These are phyloP conservation scores for Coilia nasus DNA, from an alignment of 2,797 vertebrate species.

Conservation along the genomic window DNA sequence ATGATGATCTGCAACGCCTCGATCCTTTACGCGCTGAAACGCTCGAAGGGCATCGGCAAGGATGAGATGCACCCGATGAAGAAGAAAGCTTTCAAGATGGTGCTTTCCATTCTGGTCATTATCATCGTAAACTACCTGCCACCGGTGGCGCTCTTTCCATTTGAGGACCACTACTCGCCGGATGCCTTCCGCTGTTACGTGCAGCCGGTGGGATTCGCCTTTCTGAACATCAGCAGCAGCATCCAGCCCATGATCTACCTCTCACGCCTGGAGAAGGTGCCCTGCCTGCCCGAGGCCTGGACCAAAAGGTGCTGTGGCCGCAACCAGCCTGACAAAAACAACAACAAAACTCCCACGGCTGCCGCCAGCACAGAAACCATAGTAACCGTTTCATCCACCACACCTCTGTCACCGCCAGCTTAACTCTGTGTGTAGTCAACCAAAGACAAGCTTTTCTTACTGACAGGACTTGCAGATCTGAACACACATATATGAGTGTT, in stretches of 20 bases:
- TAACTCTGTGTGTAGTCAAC: not conserved
- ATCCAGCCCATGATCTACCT: conserved; percentile 77
- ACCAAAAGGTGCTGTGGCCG: conserved; percentile 53
- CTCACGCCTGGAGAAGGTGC: conserved; percentile 71
- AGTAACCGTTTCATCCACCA: not conserved
- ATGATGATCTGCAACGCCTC: conserved; percentile 73
- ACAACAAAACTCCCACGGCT: not conserved
- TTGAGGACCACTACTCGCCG: conserved; percentile 69
- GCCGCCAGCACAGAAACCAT: conserved; percentile 1
- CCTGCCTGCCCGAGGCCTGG: conserved; percentile 63
- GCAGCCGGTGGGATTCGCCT: conserved; percentile 72
- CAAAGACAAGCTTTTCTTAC: not conserved
- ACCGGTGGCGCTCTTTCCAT: conserved; percentile 73
- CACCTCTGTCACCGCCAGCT: not conserved
- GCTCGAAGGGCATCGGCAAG: conserved; percentile 66
- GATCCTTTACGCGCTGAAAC: conserved; percentile 75
- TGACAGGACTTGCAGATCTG: not conserved
- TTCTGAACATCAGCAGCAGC: conserved; percentile 79
- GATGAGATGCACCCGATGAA: conserved; percentile 82
- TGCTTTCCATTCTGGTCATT: conserved; percentile 73
- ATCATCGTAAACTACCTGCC: conserved; percentile 77
- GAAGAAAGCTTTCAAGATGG: conserved; percentile 77
- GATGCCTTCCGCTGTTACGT: conserved; percentile 74
- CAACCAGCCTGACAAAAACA: conserved; percentile 34
- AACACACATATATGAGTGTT: not conserved